Evolutionary conservation across 2,797 vertebrate genomes (phyloP), one percentile per base, ranked within the genome.

Genomic region (Acanthurus leucopareius): DNA sequence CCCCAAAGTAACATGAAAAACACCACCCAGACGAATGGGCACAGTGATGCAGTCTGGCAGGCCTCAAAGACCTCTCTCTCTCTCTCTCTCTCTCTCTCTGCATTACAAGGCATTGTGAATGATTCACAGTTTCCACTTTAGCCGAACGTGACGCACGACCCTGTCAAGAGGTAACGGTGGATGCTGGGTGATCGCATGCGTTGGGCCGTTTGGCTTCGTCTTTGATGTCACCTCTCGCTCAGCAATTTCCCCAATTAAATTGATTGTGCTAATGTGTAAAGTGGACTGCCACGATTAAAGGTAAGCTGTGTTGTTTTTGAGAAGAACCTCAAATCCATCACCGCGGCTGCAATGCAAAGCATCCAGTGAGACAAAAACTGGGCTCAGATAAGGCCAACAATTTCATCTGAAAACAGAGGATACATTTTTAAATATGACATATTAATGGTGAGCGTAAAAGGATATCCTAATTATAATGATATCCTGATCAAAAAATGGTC

Each of bases 81-180:
- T 32, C 28, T 32, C 28, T 32, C 28, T 32, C 28, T 32, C 32
- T 35, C 28, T 78, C 71, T 53, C 79, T 71, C 81, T 66, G 64
- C 17, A 64, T 84, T 77, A 82, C 79, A 74, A 75, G 81, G 53
- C 54, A 75, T 78, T 65, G 88, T 67, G 75, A 54, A 3, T 63
- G 47, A 56, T 78, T 92, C 87, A 90, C 69, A 76, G 80, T 92
- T 94, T 94, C 92, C 92, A 91, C 59, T 74, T 73, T 38, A 70
- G 83, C 64, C 79, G 32, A 51, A 72, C 2, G 45, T 86, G 88
- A 90, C 79, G 59, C 86, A 83, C 77, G 2, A 35, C 17, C 42
- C 63, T 3, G 63, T 84, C 76, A 20, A 45, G 67, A 40, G 60
- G 77, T 66, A 69, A 75, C 64, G 8, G n/a, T 35, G 74, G 60